Evolutionary conservation across 2,888 invertebrate genomes (phyloP).

Genomic region (Synanthedon vespiformis): DNA sequence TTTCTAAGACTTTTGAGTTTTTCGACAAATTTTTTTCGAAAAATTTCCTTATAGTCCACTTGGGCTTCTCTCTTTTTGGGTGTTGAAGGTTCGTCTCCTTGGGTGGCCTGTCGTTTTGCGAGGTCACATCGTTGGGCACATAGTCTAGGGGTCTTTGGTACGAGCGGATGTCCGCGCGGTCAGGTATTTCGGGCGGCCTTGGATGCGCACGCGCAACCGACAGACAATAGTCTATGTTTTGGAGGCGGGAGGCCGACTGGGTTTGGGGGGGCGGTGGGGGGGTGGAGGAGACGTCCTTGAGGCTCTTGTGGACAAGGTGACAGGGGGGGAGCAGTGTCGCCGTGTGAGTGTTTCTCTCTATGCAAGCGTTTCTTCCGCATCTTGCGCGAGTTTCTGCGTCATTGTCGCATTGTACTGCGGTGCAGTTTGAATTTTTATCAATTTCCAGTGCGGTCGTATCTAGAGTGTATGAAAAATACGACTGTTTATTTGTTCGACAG

Average conservation of each 20-base stretch:
- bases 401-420: constrained; percentile 57
- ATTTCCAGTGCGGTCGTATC: constrained; percentile 19
- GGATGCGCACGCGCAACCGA: constrained; percentile 41
- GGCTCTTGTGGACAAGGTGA: constrained; percentile 72
- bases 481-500: no score
- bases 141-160: constrained; percentile 70
- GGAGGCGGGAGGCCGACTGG: constrained; percentile 11
- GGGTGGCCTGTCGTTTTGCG: constrained; percentile 38
- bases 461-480: no score
- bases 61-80: constrained; percentile 44
- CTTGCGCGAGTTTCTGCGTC: constrained; percentile 43
- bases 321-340: constrained; percentile 68
- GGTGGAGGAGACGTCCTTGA: constrained; percentile 62
- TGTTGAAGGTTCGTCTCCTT: constrained; percentile 58
- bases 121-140: constrained; percentile 79
- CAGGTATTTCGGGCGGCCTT: constrained; percentile 30
- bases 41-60: constrained; percentile 52
- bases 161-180: constrained; percentile 43
- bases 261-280: constrained; percentile 17
- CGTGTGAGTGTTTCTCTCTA: constrained; percentile 76
- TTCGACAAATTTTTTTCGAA: constrained; percentile 47
- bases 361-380: constrained; percentile 76
- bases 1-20: constrained; percentile 45
- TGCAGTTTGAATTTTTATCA: constrained; percentile 53
- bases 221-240: constrained; percentile 32